These are phyloP conservation scores for Meandrina meandrites DNA, from an alignment of 92 coral and sea anemone species.

Conservation along the genomic window DNA sequence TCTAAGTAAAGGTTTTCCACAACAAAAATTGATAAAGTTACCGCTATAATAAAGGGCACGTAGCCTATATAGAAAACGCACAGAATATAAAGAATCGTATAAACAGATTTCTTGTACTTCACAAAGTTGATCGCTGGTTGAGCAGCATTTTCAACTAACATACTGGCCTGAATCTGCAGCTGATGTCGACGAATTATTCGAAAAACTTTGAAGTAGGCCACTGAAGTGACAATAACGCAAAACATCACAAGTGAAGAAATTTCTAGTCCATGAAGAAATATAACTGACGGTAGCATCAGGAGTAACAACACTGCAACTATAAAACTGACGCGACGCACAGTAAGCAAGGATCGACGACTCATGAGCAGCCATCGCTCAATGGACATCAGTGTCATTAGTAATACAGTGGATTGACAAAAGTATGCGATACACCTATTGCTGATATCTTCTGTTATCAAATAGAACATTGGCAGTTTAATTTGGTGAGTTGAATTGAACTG, in stretches of 20 bases:
- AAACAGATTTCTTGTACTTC: background rate
- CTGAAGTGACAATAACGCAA: constrained; percentile 33
- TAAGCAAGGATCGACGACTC: background rate
- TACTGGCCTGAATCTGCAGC: constrained; percentile 24
- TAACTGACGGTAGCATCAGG: background rate
- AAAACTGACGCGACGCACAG: background rate
- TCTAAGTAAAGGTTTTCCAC: background rate
- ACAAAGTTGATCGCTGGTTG: background rate
- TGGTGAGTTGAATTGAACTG: background rate
- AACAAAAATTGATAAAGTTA: background rate
- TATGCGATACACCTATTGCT: background rate
- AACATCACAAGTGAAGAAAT: constrained; percentile 12
- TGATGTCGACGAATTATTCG: constrained; percentile 47
- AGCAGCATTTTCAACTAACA: background rate
- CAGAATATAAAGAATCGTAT: background rate
- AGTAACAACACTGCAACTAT: background rate
- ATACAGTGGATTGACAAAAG: background rate
- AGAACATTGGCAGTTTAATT: background rate
- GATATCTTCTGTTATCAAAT: background rate
- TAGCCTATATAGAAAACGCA: background rate
- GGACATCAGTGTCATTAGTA: background rate
- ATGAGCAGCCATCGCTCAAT: constrained; percentile 4
- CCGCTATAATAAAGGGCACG: background rate
- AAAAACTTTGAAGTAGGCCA: constrained; percentile 53
- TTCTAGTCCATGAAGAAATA: background rate